phyloP scores from a whole-genome alignment of 2,888 invertebrate genomes.

The Ischnura elegans region DNA sequence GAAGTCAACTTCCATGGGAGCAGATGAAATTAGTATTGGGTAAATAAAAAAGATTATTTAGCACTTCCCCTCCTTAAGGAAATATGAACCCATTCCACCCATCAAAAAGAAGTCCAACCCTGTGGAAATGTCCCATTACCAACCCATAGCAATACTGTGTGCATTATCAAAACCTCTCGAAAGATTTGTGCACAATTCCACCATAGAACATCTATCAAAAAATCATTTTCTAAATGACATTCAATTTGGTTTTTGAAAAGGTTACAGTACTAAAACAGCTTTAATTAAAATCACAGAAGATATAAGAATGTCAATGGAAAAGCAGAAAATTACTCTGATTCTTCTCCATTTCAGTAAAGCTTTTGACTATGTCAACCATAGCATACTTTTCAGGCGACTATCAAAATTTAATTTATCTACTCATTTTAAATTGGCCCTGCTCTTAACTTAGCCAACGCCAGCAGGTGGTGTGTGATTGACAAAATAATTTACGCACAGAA shows the following conservation, averaged over 20 bases:
- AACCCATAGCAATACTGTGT: background rate
- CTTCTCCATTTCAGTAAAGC: background rate
- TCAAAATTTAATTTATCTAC: background rate
- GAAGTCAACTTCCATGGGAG: background rate
- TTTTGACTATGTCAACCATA: background rate
- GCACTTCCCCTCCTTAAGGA: background rate
- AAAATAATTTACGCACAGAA: background rate
- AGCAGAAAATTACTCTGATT: background rate
- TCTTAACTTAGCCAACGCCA: background rate
- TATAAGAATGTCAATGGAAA: background rate
- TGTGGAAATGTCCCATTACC: background rate
- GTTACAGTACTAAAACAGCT: background rate
- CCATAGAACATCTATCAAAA: background rate
- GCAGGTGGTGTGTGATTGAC: background rate
- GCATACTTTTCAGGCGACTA: background rate
- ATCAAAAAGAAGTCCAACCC: background rate
- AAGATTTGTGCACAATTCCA: background rate
- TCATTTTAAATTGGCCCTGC: background rate
- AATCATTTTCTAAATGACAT: background rate
- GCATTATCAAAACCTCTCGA: background rate
- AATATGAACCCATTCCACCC: background rate
- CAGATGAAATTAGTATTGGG: background rate
- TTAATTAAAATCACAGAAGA: background rate
- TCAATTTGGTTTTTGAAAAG: background rate
- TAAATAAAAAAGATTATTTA: background rate